phyloP scores from a whole-genome alignment of 1,140 invertebrate genomes.

The Coenobita brevimanus region DNA sequence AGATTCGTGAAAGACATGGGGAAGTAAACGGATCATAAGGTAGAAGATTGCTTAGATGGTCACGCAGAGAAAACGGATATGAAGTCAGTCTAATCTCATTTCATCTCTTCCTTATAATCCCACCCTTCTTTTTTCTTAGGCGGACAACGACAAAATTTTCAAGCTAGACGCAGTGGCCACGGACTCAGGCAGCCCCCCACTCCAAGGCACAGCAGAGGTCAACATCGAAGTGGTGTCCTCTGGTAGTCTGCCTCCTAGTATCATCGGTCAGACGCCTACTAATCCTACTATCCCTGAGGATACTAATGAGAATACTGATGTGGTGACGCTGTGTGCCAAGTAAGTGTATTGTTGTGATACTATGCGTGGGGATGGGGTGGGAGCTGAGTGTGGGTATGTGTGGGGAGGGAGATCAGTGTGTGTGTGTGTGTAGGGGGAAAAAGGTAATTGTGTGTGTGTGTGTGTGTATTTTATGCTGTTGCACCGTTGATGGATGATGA shows the following conservation, averaged over 20 bases:
- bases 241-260: constrained; percentile 25
- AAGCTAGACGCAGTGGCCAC: constrained; percentile 15
- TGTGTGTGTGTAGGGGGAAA: no score
- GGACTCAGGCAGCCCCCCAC: constrained; percentile 2
- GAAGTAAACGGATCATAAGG: no score
- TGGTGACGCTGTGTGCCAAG: constrained; percentile 30
- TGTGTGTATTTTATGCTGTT: no score
- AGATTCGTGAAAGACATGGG: no score
- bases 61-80: no score
- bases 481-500: no score
- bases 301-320: constrained; percentile 4
- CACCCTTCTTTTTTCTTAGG: background rate
- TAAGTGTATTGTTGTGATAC: no score
- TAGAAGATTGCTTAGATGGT: no score
- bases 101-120: background rate
- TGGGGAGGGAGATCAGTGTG: no score
- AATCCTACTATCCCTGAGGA: background rate
- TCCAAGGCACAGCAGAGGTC: background rate
- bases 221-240: constrained; percentile 24
- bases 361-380: no score
- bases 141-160: constrained; percentile 21
- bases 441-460: no score
- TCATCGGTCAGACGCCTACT: background rate
- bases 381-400: no score
- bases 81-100: background rate